These are phyloP conservation scores for Pseudochaenichthys georgianus DNA, from an alignment of 2,797 vertebrate genomes.

Conservation along the genomic window DNA sequence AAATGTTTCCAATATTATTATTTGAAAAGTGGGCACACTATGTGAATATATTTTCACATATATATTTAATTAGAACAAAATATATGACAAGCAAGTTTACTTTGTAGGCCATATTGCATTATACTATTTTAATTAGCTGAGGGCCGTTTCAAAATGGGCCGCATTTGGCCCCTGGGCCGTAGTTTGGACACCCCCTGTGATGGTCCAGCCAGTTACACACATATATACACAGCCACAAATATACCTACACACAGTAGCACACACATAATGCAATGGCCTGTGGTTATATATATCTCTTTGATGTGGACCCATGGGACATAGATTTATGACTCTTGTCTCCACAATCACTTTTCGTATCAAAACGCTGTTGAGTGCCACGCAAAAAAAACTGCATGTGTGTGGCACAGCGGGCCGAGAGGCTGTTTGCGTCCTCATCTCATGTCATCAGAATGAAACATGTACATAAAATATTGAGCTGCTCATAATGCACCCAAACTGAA, in stretches of 20 bases:
- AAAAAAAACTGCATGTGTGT: conserved; percentile 43
- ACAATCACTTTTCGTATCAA: conserved; percentile 77
- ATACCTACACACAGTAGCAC: conserved; percentile 27
- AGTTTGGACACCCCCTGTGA: not conserved
- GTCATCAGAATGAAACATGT: conserved; percentile 66
- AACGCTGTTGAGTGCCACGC: conserved; percentile 53
- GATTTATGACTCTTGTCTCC: conserved; percentile 78
- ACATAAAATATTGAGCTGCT: conserved; percentile 46
- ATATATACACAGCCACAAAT: conserved; percentile 11
- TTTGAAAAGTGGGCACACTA: too few relatives aligned
- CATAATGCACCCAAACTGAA: conserved; percentile 54
- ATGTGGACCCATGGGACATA: conserved; percentile 59
- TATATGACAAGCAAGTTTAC: too few relatives aligned
- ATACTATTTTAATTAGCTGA: too few relatives aligned
- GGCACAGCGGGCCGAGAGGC: conserved; percentile 31
- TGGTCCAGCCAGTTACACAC: conserved; percentile 1
- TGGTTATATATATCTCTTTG: conserved; percentile 64
- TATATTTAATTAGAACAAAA: too few relatives aligned
- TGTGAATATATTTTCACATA: too few relatives aligned
- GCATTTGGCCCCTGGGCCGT: too few relatives aligned
- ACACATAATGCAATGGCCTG: conserved; percentile 59
- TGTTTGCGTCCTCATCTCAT: conserved; percentile 47
- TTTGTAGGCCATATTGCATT: too few relatives aligned
- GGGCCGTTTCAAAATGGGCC: too few relatives aligned
- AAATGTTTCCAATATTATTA: too few relatives aligned